These are phyloP conservation scores for Ametastegia equiseti DNA, from an alignment of 2,888 invertebrate species.

Conservation along the genomic window DNA sequence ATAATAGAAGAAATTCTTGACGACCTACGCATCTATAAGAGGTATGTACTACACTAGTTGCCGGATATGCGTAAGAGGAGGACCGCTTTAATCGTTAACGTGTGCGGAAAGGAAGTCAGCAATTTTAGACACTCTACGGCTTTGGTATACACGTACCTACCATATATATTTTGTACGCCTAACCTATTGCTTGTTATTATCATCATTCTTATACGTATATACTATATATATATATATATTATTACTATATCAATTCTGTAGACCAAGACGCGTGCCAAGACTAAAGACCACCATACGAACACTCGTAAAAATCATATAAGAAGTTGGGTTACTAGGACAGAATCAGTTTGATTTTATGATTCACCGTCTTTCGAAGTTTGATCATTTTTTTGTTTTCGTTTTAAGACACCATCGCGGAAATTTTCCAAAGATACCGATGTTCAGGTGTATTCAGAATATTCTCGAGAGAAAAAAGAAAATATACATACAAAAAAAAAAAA, in stretches of 20 bases:
- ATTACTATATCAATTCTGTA: not conserved
- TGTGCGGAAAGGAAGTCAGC: conserved; percentile 58
- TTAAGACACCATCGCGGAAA: too few species aligned
- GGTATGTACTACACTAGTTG: conserved; percentile 1
- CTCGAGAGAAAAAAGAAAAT: too few species aligned
- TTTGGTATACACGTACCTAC: not conserved
- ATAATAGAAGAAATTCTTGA: not conserved
- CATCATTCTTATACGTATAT: conserved; percentile 6
- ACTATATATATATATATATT: not conserved
- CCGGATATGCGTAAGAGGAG: conserved; percentile 43
- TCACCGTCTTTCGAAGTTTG: too few species aligned
- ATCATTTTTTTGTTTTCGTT: too few species aligned
- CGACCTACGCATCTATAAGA: not conserved
- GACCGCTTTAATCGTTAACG: conserved; percentile 33
- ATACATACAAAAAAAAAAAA: too few species aligned
- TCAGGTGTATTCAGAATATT: too few species aligned
- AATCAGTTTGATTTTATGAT: too few species aligned
- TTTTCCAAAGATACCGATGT: too few species aligned
- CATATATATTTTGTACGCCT: too few species aligned
- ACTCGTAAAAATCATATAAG: too few species aligned
- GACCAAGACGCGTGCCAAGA: too few species aligned
- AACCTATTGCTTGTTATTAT: not conserved
- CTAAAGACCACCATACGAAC: not conserved
- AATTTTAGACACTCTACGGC: conserved; percentile 60
- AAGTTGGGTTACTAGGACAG: too few species aligned